A percentile compares a stretch with the other conserved stretches of the same genome.
Conservation (phyloP, 2,113 vertebrate genomes). For the Cercopithecus mona region DNA sequence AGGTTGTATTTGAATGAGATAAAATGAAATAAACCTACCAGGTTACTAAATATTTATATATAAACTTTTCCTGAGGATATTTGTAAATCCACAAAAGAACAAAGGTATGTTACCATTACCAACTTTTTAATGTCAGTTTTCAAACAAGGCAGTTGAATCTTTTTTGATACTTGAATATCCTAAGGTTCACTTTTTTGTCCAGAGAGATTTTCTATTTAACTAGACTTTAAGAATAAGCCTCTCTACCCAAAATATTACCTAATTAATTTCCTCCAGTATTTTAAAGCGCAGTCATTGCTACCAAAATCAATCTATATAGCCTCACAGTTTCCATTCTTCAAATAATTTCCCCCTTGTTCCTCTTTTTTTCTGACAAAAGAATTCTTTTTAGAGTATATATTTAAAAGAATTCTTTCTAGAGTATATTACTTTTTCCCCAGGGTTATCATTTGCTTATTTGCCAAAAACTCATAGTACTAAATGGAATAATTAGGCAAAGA, state of each 20-base stretch:
- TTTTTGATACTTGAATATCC: background rate
- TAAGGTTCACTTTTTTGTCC: background rate
- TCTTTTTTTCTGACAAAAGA: background rate
- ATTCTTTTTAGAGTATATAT: background rate
- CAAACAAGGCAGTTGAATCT: background rate
- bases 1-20: background rate
- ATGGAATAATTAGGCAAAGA: slow-evolving; percentile 28
- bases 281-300: background rate
- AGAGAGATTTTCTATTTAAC: slow-evolving; percentile 15
- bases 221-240: slow-evolving; percentile 5
- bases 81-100: slow-evolving; percentile 26
- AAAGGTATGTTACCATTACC: background rate
- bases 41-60: background rate
- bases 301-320: background rate
- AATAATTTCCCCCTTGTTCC: background rate
- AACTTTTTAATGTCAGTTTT: background rate
- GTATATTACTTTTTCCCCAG: background rate
- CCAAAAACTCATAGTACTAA: slow-evolving; percentile 42
- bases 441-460: slow-evolving; percentile 25
- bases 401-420: slow-evolving; percentile 35
- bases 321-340: background rate
- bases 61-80: background rate
- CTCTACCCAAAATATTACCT: background rate
- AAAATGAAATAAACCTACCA: slow-evolving; percentile 18
- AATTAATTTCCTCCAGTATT: background rate